Base-by-base conservation (phyloP, 1,140 invertebrate species). In the Ephestia elutella region DNA sequence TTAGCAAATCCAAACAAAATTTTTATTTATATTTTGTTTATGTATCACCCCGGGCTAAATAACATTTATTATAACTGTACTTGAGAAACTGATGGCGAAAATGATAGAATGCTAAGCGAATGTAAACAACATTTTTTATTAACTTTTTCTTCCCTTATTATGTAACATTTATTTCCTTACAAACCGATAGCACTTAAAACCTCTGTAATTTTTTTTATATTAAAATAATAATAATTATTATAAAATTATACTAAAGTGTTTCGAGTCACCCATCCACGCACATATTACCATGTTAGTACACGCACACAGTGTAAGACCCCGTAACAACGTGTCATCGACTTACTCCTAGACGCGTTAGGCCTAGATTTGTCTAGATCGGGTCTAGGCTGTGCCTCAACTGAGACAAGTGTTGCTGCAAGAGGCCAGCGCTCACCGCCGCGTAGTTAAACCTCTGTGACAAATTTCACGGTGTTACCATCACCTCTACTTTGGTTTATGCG, bases 361-460 rank as follows among this genome's bases (percentile, higher is more conserved):
- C 66, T 60, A 53, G 62, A 51, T 54, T 35, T 20, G 55, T 56
- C 75, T 81, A 82, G 60, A 67, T 70, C 64, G 75, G 75, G 64
- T 81, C 84, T 68, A 81, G 63, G 66, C 76, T 78, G 73, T 82
- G 81, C 69, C 78, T 77, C 82, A 87, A 75, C 65, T 86, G 79
- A 63, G 82, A 74, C 73, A 87, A 79, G 67, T 86, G 84, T 73
- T 86, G 84, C 79, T 87, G 87, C 83, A 89, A 82, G 53, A 87
- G 79, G 62, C 87, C 87, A 44, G 85, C 84, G 79, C 71, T 87
- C 72, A 87, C 81, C 61, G 84, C 75, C 80, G 87, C 85, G 82
- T 87, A 89, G 84, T 87, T 89, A 87, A 89, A 89, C 78, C 83
- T 86, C 85, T 89, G 85, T 65, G 80, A 80, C 73, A 79, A 70